A percentile compares a stretch with the other conserved stretches of the same genome.
Evolutionary conservation across 2,113 vertebrate genomes (phyloP).

Genomic region (Hymenochirus boettgeri): DNA sequence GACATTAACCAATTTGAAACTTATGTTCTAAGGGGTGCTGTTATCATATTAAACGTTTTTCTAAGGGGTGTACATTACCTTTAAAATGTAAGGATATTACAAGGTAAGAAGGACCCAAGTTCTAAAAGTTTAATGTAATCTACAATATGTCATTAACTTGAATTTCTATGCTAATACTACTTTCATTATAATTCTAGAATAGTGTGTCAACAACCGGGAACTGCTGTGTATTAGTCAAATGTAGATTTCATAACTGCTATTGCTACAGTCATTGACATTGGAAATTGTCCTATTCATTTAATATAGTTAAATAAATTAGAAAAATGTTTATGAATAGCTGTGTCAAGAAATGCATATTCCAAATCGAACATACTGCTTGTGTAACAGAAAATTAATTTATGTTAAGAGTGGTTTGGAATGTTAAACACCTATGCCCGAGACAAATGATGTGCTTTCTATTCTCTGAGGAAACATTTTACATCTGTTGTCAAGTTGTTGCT

Average conservation of each 20-base stretch:
- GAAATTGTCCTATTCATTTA: slow-evolving; percentile 17
- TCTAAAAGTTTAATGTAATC: no score
- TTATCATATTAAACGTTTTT: no score
- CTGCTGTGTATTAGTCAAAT: not conserved
- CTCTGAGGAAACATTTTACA: slow-evolving; percentile 57
- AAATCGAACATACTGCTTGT: slow-evolving; percentile 45
- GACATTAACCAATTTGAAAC: no score
- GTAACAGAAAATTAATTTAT: slow-evolving; percentile 65
- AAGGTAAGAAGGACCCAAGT: no score
- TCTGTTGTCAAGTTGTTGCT: slow-evolving; percentile 69
- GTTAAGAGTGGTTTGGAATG: slow-evolving; percentile 56
- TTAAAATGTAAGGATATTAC: no score
- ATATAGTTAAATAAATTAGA: slow-evolving; percentile 30
- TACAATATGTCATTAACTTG: no score
- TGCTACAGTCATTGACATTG: slow-evolving; percentile 7
- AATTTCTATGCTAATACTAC: no score
- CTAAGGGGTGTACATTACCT: no score
- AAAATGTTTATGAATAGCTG: slow-evolving; percentile 29
- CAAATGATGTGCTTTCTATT: slow-evolving; percentile 54
- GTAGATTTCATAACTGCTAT: not conserved
- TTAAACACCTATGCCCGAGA: slow-evolving; percentile 61
- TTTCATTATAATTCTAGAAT: not conserved
- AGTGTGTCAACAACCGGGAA: not conserved
- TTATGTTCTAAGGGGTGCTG: no score
- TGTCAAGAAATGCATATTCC: slow-evolving; percentile 42